Base-by-base conservation (phyloP, 2,888 invertebrate species). In the Rhogogaster chlorosoma region DNA sequence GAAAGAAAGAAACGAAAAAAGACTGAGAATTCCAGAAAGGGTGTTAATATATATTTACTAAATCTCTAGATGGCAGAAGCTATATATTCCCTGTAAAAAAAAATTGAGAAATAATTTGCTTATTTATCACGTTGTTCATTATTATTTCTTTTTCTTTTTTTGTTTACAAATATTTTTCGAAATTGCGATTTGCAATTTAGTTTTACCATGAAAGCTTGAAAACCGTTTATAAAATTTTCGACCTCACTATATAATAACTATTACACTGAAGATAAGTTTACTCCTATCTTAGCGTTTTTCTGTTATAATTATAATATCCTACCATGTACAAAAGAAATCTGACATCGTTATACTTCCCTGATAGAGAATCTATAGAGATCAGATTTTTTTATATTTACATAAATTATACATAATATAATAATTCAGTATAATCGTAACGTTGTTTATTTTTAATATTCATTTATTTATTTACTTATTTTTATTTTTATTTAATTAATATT, bases 391-490 rank as follows among this genome's bases (percentile, higher is more conserved):
- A 36, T 36, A 70, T 70, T 70, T 36, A 38, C n/a, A 70, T 32
- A 36, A 70, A 70, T 36, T 70, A 70, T 32, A 70, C 61, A n/a
- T 70, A 36, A 18, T 70, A 70, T 70, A n/a, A 70, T 70, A n/a
- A 70, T 70, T 70, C 38, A 32, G 18, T 36, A 70, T 61, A 61
- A 70, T 70, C 36, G 36, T 70, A 70, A 42, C 22, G 57, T 36
- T 36, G 12, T n/a, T 9, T 26, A 29, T 29, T 18, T 12, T 22
- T 26, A n/a, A n/a, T n/a, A n/a, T n/a, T n/a, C n/a, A n/a, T n/a
- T n/a, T n/a, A n/a, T n/a, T n/a, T n/a, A n/a, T n/a, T n/a, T n/a
- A n/a, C n/a, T n/a, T n/a, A n/a, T 45, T 77, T 45, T n/a, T 42
- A 4, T 38, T n/a, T 15, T 15, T 73, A 22, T 73, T 38, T n/a